Evolutionary conservation across 37 sponge, comb jelly and placozoan genomes (phyloP), one percentile per base, ranked within the genome.

Genomic region (Chondrosia reniformis): DNA sequence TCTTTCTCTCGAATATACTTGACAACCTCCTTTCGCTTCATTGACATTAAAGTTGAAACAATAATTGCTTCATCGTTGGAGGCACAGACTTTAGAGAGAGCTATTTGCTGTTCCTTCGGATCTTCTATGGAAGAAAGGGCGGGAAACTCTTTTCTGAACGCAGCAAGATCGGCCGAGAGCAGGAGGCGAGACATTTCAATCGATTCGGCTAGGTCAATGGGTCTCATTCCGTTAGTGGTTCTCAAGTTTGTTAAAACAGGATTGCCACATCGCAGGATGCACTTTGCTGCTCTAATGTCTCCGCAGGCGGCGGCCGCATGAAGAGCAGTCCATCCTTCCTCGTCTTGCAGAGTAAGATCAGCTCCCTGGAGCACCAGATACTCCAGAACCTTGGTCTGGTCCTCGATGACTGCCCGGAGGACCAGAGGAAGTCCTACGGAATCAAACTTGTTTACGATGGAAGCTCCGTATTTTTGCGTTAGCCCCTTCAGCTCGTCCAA

Each of bases 301-400:
- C 84, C 84, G 80, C 86, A 86, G 40, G 81, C 83, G 13, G 84
- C 83, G 4, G 91, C 91, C 0, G 86, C 84, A 52, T 91, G 91
- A 4, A 91, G 81, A 38, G 36, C 73, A 21, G 57, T 91, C 91
- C 91, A 91, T 37, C 79, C 77, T 52, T 91, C 87, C 2, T 61
- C 74, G 76, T 91, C 91, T 10, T 37, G 3, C 8, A 74, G 61
- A 0, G 77, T 49, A 13, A 91, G 42, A 43, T 91, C 86, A 6
- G 86, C 91, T n/a, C 91, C 91, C 27, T 62, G 45, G 1, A 80
- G 75, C 3, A 83, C 57, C 21, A 91, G 78, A 4, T 84, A 32
- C 74, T 76, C 75, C n/a, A 91, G 74, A 27, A 75, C 45, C 10
- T 77, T 81, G 15, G 40, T 21, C 36, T 86, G 84, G 52, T 72